Percentiles rank a stretch among this genome's conserved stretches.
phyloP scores from a whole-genome alignment of 2,888 invertebrate genomes.

The Erpobdella octoculata region DNA sequence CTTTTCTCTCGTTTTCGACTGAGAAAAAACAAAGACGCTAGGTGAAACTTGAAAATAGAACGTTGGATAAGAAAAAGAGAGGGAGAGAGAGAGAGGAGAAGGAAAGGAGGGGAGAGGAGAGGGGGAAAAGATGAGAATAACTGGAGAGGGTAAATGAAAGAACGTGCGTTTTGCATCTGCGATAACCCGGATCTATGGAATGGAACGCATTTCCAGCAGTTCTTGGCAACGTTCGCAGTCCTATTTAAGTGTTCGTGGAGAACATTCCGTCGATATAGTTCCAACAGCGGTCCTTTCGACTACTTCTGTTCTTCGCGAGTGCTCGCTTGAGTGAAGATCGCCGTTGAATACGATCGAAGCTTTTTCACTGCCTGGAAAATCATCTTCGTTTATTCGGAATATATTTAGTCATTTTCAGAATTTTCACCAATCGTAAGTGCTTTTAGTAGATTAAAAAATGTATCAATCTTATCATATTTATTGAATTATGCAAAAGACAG shows the following conservation, averaged over 20 bases:
- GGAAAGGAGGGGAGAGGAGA: neutral
- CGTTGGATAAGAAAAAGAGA: neutral
- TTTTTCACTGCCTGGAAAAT: neutral
- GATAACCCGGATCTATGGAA: neutral
- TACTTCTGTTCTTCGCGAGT: neutral
- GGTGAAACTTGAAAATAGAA: neutral
- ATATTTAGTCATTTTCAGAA: no score
- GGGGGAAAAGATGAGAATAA: neutral
- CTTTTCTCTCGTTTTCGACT: no score
- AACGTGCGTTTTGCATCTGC: no score
- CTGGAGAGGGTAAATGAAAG: neutral
- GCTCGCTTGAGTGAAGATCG: neutral
- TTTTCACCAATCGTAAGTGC: no score
- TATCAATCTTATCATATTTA: no score
- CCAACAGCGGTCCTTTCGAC: neutral
- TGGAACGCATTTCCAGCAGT: constrained; percentile 3
- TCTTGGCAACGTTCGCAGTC: neutral
- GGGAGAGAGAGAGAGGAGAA: neutral
- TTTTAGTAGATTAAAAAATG: no score
- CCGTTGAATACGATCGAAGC: neutral
- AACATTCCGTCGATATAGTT: neutral
- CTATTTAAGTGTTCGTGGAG: neutral
- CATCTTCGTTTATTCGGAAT: no score
- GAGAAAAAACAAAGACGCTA: no score
- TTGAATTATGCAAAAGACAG: no score